Evolutionary conservation across 2,888 invertebrate genomes (phyloP), one percentile per base, ranked within the genome.

Genomic region (Deilephila porcellus): DNA sequence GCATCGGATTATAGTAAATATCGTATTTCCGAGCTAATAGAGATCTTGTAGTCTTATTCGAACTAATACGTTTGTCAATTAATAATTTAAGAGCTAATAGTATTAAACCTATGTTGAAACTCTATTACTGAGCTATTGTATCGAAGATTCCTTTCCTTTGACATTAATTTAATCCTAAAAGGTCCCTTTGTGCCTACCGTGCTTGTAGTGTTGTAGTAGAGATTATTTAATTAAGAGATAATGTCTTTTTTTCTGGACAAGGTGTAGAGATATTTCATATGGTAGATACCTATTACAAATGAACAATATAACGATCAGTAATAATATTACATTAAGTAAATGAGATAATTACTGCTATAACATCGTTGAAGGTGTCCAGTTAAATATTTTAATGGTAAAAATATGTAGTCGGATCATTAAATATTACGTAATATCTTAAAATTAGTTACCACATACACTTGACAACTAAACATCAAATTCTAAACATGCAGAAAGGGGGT

Each of bases 401-500:
- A 56, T n/a, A n/a, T 56, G 56, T 52, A 8, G 52, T 52, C 3
- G 52, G 7, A 52, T 52, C 52, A 52, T 52, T 52, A 17, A 56
- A 70, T 32, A 32, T 53, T 25, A 71, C 56, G 11, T 59, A 34
- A 20, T 7, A 29, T 60, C 63, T 25, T 83, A 85, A 88, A 84
- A 85, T 84, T 81, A 85, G 88, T 83, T 84, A 88, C 86, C 85
- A 91, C 86, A 90, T 86, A 89, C 91, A 93, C 91, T 86, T 90
- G 88, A 94, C 93, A 93, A 90, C 89, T 93, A 92, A 88, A 82
- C 86, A 89, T 87, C 90, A 80, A 88, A 87, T 89, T 70, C 92
- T 91, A 91, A 90, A 89, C 94, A 94, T 94, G 94, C 94, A 93
- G 93, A 93, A 91, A 89, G 90, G 91, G 93, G 94, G 94, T 93